phyloP scores from a whole-genome alignment of 2,888 invertebrate species.

The Athetis lepigone region DNA sequence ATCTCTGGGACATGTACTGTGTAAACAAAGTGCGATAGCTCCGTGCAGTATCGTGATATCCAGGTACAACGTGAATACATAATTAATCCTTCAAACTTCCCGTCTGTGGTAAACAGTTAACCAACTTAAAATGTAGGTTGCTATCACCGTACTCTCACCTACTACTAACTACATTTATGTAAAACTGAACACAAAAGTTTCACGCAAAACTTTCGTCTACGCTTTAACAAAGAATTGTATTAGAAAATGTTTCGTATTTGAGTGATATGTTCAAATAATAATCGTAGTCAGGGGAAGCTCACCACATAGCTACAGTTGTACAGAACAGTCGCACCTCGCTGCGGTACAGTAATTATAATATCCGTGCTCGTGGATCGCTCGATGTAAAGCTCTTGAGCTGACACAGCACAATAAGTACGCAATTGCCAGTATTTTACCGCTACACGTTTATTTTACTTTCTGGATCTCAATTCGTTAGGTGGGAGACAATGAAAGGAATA shows the following conservation, averaged over 20 bases:
- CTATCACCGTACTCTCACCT: conserved; percentile 30
- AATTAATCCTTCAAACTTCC: conserved; percentile 55
- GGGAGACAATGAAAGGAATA: conserved; percentile 84
- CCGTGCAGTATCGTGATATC: conserved; percentile 25
- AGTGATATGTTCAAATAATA: conserved; percentile 61
- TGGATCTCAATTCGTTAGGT: conserved; percentile 80
- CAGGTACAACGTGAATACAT: conserved; percentile 54
- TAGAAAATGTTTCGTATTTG: conserved; percentile 41
- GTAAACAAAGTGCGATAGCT: conserved; percentile 26
- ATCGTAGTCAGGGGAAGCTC: conserved; percentile 27
- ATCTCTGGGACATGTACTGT: conserved; percentile 8
- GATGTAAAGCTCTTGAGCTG: conserved; percentile 47
- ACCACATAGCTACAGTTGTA: conserved; percentile 3
- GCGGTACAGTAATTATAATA: conserved; percentile 42
- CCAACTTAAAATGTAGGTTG: conserved; percentile 52
- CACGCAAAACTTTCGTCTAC: conserved; percentile 16
- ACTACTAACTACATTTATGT: conserved; percentile 45
- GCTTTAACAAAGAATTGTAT: conserved; percentile 27
- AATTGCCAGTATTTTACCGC: conserved; percentile 72
- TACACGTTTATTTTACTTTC: conserved; percentile 76
- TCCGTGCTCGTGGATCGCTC: conserved; percentile 9
- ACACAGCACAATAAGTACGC: conserved; percentile 65
- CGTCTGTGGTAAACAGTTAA: conserved; percentile 47
- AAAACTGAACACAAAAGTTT: conserved; percentile 40
- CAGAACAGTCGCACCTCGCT: conserved; percentile 6